phyloP scores from a whole-genome alignment of 2,113 vertebrate genomes.

The Elaphurus davidianus region DNA sequence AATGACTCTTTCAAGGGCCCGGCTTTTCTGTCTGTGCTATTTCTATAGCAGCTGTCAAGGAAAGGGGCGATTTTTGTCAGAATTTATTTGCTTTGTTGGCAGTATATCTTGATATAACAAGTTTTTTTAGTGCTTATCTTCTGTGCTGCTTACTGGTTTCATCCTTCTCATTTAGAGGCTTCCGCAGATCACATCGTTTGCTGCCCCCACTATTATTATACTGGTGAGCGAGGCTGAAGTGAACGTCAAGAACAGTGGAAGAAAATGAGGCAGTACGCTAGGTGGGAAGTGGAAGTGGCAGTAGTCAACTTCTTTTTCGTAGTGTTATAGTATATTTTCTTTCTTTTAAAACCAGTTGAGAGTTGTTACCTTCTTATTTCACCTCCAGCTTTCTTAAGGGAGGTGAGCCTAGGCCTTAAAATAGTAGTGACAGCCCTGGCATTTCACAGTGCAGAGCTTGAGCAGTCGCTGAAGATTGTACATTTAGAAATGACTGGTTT shows the following conservation, averaged over 20 bases:
- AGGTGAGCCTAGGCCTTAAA: not conserved
- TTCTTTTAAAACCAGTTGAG: not conserved
- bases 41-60: constrained; percentile 25
- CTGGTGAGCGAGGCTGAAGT: not conserved
- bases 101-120: constrained; percentile 11
- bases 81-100: not conserved
- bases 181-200: not conserved
- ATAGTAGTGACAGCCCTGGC: not conserved
- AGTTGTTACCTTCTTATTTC: not conserved
- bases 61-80: not conserved
- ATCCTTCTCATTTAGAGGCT: not conserved
- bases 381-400: not conserved
- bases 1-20: not conserved
- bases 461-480: not conserved
- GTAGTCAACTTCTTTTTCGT: not conserved
- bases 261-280: not conserved
- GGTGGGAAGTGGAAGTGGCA: not conserved
- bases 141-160: not conserved
- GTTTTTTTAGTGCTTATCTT: not conserved
- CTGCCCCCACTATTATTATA: not conserved
- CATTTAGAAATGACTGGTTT: not conserved
- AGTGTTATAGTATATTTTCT: not conserved
- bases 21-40: constrained; percentile 26
- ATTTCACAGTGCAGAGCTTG: not conserved
- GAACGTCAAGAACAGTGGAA: not conserved